Evolutionary conservation across 2,888 invertebrate genomes (phyloP), one percentile per base, ranked within the genome.

Genomic region (Melanargia galathea): DNA sequence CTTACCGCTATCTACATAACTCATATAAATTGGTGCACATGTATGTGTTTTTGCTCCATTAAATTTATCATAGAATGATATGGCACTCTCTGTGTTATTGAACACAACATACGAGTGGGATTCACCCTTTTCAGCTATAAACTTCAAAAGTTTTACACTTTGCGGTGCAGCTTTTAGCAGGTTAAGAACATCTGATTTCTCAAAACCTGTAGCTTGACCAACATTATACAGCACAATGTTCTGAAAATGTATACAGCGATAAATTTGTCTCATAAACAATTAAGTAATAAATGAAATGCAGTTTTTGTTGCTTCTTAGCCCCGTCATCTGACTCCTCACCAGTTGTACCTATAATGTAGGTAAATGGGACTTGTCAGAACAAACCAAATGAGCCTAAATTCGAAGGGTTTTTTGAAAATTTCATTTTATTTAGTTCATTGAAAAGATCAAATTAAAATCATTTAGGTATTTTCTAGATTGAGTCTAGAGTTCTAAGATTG

Each of bases 151-250:
- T 22, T 76, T 64, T 0, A 95, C 93, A 79, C 90, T 87, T 61
- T 87, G 76, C 4, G 84, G 76, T 59, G 94, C 92, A 5, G 93
- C 79, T 46, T 88, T 77, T 26, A 95, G 80, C 4, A 97, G 76
- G 45, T 90, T 78, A 5, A 93, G 77, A 10, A 98, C 76, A 52
- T 86, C 79, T 75, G 95, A 94, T 78, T 95, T 94, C 5, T 93
- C 91, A 22, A 97, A 87, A 5, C 97, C 96, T 70, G 96, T 97
- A 2, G 95, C 95, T 65, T 97, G 92, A 0, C 98, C 98, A 26
- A 95, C 96, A 87, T 98, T 98, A 73, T 96, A 96, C n/a, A 98
- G 86, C 48, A 94, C 93, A 51, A 97, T 73, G 77, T 93, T 92
- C 96, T 96, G 80, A 67, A 92, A 33, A 24, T 13, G 11, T 30